Percentiles rank a stretch among this genome's conserved stretches.
phyloP scores from a whole-genome alignment of 2,113 vertebrate genomes.

The Phainopepla nitens region DNA sequence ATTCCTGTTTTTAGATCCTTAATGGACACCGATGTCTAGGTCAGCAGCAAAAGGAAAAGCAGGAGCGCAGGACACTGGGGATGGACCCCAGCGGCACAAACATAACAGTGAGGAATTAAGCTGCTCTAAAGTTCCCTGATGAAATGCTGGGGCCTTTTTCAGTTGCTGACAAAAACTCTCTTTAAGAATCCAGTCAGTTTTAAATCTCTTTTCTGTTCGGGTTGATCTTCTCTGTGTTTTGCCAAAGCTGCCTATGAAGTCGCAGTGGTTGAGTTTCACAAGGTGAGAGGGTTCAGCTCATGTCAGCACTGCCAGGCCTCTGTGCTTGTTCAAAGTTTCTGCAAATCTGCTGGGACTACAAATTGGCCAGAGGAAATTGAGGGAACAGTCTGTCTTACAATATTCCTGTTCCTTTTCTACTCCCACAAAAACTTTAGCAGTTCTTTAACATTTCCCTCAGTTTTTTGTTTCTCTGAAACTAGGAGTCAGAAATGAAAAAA shows the following conservation, averaged over 20 bases:
- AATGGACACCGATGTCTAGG: accelerated
- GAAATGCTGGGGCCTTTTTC: background rate
- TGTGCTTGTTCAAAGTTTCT: background rate
- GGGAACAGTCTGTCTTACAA: background rate
- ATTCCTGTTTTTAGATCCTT: background rate
- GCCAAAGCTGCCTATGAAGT: background rate
- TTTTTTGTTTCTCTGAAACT: background rate
- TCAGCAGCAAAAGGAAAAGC: background rate
- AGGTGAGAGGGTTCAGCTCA: background rate
- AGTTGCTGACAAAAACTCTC: background rate
- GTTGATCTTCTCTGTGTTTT: background rate
- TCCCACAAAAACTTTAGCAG: background rate
- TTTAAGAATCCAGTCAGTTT: background rate
- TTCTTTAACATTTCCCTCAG: background rate
- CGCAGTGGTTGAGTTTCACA: background rate
- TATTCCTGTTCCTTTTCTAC: background rate
- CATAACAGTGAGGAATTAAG: background rate
- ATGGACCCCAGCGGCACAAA: background rate
- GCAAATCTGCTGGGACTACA: conserved; percentile 1
- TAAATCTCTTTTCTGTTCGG: background rate
- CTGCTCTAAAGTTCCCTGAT: background rate
- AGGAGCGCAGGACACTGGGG: background rate
- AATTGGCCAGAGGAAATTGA: conserved; percentile 7
- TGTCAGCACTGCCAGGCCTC: conserved; percentile 15
- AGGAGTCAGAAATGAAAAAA: background rate